Percentiles rank a stretch among this genome's conserved stretches.
These are phyloP conservation scores for Engystomops pustulosus DNA, from an alignment of 2,113 vertebrate species.

Conservation along the genomic window DNA sequence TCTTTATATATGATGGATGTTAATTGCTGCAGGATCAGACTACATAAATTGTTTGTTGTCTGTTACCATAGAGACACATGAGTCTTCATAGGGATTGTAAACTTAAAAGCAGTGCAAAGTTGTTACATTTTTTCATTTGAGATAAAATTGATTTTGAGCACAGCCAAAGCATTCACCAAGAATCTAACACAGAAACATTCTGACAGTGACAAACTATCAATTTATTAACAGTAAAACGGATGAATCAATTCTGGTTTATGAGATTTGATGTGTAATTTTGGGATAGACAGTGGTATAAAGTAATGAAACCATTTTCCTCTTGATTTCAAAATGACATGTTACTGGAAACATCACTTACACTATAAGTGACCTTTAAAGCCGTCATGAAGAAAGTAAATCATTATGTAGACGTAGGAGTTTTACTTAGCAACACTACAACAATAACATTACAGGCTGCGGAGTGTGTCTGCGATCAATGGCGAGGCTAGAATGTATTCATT, in stretches of 20 bases:
- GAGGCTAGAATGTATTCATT: neutral
- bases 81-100: neutral
- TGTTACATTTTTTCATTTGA: neutral
- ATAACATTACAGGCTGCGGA: constrained; percentile 25
- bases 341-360: constrained; percentile 18
- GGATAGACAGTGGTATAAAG: constrained; percentile 1
- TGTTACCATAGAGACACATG: neutral
- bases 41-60: neutral
- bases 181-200: neutral
- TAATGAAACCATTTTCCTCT: constrained; percentile 15
- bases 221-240: neutral
- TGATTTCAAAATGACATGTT: neutral
- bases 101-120: neutral
- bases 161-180: neutral
- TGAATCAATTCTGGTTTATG: neutral
- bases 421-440: constrained; percentile 49
- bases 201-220: neutral
- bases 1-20: too few species aligned
- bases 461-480: constrained; percentile 26
- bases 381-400: constrained; percentile 29
- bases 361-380: constrained; percentile 41
- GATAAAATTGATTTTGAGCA: too few species aligned
- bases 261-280: neutral
- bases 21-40: too few species aligned
- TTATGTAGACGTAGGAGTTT: constrained; percentile 24